A percentile compares a stretch with the other conserved stretches of the same genome.
phyloP scores from a whole-genome alignment of 2,888 invertebrate genomes.

The Selenia dentaria region DNA sequence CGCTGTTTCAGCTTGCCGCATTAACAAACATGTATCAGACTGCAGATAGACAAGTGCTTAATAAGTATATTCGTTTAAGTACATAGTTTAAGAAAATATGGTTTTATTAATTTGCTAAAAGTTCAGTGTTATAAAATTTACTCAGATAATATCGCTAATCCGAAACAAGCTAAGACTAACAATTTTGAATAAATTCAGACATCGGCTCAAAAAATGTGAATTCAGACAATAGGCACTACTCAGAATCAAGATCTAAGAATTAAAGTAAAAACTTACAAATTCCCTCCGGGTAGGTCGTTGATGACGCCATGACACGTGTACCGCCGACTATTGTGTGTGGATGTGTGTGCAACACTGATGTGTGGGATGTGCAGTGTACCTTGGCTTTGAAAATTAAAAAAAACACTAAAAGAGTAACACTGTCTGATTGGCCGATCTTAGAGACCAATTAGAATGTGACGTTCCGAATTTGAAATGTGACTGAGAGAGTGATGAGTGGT shows the following conservation, averaged over 20 bases:
- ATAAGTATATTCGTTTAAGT: too few species aligned
- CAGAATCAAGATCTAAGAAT: conserved; percentile 31
- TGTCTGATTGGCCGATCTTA: conserved; percentile 25
- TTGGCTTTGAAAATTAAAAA: conserved; percentile 31
- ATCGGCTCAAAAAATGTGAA: conserved; percentile 3
- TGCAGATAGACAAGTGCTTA: too few species aligned
- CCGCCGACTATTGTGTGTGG: conserved; percentile 35
- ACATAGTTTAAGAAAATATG: too few species aligned
- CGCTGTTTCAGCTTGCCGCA: neutral
- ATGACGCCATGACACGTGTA: conserved; percentile 69
- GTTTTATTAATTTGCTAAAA: too few species aligned
- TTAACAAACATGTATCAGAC: too few species aligned
- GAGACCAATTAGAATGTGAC: conserved; percentile 35
- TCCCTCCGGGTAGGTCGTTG: conserved; percentile 56
- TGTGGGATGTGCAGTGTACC: conserved; percentile 29
- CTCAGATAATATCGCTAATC: too few species aligned
- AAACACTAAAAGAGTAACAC: conserved; percentile 13
- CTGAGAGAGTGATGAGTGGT: conserved; percentile 17
- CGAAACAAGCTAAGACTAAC: neutral
- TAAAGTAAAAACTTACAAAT: conserved; percentile 54
- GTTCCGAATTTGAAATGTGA: conserved; percentile 26
- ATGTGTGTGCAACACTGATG: conserved; percentile 39
- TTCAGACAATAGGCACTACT: conserved; percentile 9
- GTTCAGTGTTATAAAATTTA: too few species aligned
- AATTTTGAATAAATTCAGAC: neutral